phyloP scores from a whole-genome alignment of 2,797 vertebrate genomes.

The Pseudocheirus occidentalis region DNA sequence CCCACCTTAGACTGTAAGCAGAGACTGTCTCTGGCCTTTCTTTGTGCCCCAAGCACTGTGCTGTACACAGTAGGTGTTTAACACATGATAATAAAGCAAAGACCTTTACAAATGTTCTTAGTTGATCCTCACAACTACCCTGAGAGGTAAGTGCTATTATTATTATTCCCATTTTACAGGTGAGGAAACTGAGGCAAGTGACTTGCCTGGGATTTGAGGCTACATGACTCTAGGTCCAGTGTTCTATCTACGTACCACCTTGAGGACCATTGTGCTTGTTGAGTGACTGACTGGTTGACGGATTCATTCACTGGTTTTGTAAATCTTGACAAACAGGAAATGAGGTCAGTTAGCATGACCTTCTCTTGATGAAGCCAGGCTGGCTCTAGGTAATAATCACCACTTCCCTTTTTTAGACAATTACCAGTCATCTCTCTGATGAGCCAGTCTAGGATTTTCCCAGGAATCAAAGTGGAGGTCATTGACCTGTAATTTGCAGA shows the following conservation, averaged over 20 bases:
- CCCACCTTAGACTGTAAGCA: background rate
- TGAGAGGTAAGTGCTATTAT: background rate
- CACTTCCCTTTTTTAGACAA: background rate
- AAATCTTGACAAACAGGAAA: background rate
- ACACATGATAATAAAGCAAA: background rate
- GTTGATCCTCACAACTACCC: background rate
- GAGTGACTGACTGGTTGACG: background rate
- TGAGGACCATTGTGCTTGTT: background rate
- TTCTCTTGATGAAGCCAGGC: background rate
- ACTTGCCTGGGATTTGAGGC: background rate
- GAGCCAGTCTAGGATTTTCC: background rate
- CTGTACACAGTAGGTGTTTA: background rate
- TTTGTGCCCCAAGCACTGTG: background rate
- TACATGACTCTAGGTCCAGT: background rate
- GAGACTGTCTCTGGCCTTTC: background rate
- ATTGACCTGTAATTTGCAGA: background rate
- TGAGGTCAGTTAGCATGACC: background rate
- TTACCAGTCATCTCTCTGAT: background rate
- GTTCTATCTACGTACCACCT: background rate
- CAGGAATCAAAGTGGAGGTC: background rate
- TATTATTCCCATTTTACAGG: background rate
- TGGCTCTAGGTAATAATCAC: background rate
- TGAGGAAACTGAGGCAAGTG: background rate
- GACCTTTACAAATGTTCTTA: background rate
- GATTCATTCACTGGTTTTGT: background rate